Conservation (phyloP, 2,888 invertebrate species). For the Hoplodrina blanda region DNA sequence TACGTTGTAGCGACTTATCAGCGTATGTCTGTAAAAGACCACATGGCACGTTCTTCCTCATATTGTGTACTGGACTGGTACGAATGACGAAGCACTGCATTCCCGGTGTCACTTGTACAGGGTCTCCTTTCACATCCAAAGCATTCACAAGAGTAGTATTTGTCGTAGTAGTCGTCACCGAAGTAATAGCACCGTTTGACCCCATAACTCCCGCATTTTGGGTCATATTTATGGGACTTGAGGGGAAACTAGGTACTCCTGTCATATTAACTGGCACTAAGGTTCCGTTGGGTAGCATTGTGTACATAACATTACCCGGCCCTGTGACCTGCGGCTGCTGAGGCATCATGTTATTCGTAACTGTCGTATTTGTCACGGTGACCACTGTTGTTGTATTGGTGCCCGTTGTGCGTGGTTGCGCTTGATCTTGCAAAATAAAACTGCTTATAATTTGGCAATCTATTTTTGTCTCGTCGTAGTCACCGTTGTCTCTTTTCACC, state of each 20-base stretch:
- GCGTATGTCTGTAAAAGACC: constrained; percentile 83
- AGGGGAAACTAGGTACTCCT: constrained; percentile 28
- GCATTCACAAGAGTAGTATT: constrained; percentile 82
- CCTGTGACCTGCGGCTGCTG: constrained; percentile 36
- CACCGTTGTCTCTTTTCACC: constrained; percentile 82
- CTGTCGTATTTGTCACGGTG: constrained; percentile 81
- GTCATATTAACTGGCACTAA: constrained; percentile 74
- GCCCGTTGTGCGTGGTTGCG: constrained; percentile 62
- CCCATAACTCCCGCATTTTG: constrained; percentile 59
- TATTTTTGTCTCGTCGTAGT: constrained; percentile 85
- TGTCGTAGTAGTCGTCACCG: constrained; percentile 78
- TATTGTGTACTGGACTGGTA: constrained; percentile 70
- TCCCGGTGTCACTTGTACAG: constrained; percentile 81
- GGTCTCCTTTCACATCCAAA: constrained; percentile 84
- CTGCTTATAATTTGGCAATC: constrained; percentile 84
- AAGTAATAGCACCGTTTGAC: constrained; percentile 65
- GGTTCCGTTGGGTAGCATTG: constrained; percentile 82
- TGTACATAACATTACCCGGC: constrained; percentile 67
- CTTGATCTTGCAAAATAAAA: constrained; percentile 79
- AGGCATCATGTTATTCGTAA: constrained; percentile 72
- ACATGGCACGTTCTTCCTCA: constrained; percentile 81
- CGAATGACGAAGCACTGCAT: constrained; percentile 85
- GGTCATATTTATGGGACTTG: constrained; percentile 32
- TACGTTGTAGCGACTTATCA: constrained; percentile 76
- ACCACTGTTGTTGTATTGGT: constrained; percentile 75